These are phyloP conservation scores for Smittia aterrima DNA, from an alignment of 2,888 invertebrate species.

Conservation along the genomic window DNA sequence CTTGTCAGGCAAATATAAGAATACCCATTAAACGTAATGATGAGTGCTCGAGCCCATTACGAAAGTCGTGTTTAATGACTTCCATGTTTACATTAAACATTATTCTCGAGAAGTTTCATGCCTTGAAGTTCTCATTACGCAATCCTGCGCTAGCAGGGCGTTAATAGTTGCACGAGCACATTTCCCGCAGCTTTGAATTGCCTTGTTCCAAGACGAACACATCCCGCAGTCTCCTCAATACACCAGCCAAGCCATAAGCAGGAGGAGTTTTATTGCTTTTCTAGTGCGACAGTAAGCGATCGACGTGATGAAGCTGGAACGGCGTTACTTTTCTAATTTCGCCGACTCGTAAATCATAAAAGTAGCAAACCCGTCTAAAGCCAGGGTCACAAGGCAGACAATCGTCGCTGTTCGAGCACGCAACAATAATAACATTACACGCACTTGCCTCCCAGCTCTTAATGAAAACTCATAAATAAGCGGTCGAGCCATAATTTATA, in stretches of 20 bases:
- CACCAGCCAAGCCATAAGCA: no score
- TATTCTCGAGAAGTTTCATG: not conserved
- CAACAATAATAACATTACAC: constrained; percentile 30
- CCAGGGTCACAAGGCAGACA: constrained; percentile 15
- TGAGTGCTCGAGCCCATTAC: constrained; percentile 33
- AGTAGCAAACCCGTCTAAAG: not conserved
- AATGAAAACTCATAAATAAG: constrained; percentile 32
- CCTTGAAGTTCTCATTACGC: constrained; percentile 6
- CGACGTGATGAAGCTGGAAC: no score
- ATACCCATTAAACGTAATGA: constrained; percentile 28
- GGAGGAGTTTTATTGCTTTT: no score
- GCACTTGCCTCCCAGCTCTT: constrained; percentile 20
- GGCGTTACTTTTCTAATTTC: constrained; percentile 10
- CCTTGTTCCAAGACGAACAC: no score
- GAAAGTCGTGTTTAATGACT: constrained; percentile 7
- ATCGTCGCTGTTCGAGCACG: not conserved
- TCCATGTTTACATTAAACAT: not conserved
- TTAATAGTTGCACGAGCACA: not conserved
- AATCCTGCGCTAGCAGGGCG: not conserved
- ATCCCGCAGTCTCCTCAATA: no score
- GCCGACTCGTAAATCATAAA: constrained; percentile 21
- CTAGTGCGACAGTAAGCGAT: no score
- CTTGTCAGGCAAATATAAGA: not conserved
- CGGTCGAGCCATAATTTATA: constrained; percentile 17
- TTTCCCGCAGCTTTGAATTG: no score